A percentile compares a stretch with the other conserved stretches of the same genome.
Conservation (phyloP, 1,140 invertebrate species). For the Pollicipes pollicipes region DNA sequence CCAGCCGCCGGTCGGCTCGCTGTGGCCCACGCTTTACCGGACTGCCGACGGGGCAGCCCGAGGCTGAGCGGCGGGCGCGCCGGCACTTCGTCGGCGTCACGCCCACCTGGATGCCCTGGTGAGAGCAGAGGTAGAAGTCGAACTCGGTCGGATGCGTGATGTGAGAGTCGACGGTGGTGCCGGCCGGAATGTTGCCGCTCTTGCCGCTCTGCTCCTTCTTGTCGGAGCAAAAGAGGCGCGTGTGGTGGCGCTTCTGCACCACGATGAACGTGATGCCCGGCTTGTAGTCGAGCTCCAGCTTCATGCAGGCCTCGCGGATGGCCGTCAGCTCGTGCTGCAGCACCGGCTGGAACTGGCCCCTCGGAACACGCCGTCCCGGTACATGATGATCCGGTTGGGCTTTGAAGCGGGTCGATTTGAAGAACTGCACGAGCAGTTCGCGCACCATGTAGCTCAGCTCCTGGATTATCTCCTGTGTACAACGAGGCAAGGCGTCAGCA, state of each 20-base stretch:
- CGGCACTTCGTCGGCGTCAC: too few relatives aligned
- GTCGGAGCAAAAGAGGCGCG: conserved; percentile 91
- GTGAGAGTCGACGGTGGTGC: conserved; percentile 96
- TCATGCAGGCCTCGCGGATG: conserved; percentile 95
- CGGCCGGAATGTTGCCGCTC: conserved; percentile 96
- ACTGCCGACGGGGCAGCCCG: too few relatives aligned
- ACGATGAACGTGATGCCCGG: conserved; percentile 99
- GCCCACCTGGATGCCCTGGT: conserved; percentile 91
- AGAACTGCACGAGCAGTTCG: conserved; percentile 87
- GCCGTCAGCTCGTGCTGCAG: conserved; percentile 92
- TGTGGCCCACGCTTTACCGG: too few relatives aligned
- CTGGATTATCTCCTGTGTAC: conserved; percentile 83
- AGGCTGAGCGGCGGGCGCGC: too few relatives aligned
- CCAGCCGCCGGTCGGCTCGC: too few relatives aligned
- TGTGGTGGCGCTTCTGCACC: conserved; percentile 96
- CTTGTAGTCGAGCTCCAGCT: conserved; percentile 92
- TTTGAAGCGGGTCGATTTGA: conserved; percentile 89
- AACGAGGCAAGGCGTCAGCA: too few relatives aligned
- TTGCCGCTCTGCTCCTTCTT: conserved; percentile 98
- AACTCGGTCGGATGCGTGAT: conserved; percentile 99
- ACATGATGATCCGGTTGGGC: conserved; percentile 91
- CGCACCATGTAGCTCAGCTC: conserved; percentile 96
- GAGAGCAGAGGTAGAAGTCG: conserved; percentile 99
- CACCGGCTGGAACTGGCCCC: conserved; percentile 67
- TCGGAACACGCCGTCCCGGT: conserved; percentile 93